A percentile compares a stretch with the other conserved stretches of the same genome.
These are phyloP conservation scores for Petrocephalus zakoni DNA, from an alignment of 2,113 vertebrate genomes.

Conservation along the genomic window DNA sequence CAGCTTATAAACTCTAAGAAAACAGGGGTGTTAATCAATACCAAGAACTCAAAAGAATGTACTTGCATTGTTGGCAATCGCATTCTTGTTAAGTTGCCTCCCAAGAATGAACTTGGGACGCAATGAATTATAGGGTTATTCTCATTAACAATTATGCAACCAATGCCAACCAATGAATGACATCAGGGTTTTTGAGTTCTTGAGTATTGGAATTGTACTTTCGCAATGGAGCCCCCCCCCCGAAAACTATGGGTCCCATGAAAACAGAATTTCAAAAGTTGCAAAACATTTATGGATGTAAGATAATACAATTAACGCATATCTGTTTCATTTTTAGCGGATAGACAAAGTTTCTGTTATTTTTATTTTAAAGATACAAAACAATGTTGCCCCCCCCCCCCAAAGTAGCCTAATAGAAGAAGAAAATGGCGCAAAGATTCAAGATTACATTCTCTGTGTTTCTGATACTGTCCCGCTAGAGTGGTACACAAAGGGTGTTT, in stretches of 20 bases:
- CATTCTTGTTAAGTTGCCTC: background rate
- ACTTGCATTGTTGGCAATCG: background rate
- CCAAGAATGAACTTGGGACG: background rate
- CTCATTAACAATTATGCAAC: background rate
- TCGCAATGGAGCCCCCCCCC: background rate
- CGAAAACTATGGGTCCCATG: background rate
- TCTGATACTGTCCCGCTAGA: background rate
- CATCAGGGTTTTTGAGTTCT: background rate
- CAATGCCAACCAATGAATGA: background rate
- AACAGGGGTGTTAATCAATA: too few species aligned
- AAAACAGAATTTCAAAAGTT: background rate
- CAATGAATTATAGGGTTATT: background rate
- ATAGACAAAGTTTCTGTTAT: too few species aligned
- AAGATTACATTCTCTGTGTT: background rate
- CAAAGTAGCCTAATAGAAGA: background rate
- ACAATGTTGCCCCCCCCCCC: too few species aligned
- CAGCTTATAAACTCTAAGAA: too few species aligned
- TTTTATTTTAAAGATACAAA: too few species aligned
- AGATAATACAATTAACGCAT: background rate
- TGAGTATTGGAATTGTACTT: background rate
- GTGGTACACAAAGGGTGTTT: background rate
- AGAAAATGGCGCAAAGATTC: background rate
- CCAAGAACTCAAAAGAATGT: background rate
- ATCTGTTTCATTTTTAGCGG: background rate
- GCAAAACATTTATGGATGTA: background rate